phyloP scores from a whole-genome alignment of 2,797 vertebrate genomes.

The Telmatherina bonti region DNA sequence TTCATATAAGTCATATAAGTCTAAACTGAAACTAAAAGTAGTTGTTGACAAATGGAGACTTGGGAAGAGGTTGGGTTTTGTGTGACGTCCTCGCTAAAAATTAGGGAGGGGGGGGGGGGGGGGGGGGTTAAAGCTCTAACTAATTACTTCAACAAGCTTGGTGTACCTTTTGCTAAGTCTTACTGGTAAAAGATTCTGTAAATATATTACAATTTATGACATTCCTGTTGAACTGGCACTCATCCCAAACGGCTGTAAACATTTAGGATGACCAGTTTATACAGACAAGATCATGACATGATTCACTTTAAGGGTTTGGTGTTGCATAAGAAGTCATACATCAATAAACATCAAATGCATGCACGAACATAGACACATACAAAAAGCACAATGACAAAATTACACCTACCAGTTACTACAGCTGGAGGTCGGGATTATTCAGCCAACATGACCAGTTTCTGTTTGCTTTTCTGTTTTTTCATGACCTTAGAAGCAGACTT shows the following conservation, averaged over 20 bases:
- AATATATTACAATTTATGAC: neutral
- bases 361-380: slow-evolving; percentile 19
- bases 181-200: neutral
- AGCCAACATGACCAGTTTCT: slow-evolving; percentile 68
- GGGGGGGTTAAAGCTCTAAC: neutral
- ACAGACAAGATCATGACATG: neutral
- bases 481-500: slow-evolving; percentile 66
- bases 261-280: neutral
- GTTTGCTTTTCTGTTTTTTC: slow-evolving; percentile 62
- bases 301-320: slow-evolving; percentile 1
- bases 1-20: no score
- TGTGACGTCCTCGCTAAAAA: neutral
- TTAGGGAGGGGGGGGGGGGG: no score
- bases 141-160: neutral
- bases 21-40: slow-evolving; percentile 7
- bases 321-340: neutral
- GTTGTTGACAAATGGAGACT: slow-evolving; percentile 7
- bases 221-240: neutral
- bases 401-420: slow-evolving; percentile 77
- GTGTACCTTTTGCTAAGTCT: neutral
- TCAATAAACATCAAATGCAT: neutral
- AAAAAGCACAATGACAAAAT: slow-evolving; percentile 61
- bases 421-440: slow-evolving; percentile 71
- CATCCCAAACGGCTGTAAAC: neutral
- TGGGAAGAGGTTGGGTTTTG: slow-evolving; percentile 6